Evolutionary conservation across 2,113 vertebrate species (phyloP), one percentile per base, ranked within the genome.

Genomic region (Anas platyrhynchos): DNA sequence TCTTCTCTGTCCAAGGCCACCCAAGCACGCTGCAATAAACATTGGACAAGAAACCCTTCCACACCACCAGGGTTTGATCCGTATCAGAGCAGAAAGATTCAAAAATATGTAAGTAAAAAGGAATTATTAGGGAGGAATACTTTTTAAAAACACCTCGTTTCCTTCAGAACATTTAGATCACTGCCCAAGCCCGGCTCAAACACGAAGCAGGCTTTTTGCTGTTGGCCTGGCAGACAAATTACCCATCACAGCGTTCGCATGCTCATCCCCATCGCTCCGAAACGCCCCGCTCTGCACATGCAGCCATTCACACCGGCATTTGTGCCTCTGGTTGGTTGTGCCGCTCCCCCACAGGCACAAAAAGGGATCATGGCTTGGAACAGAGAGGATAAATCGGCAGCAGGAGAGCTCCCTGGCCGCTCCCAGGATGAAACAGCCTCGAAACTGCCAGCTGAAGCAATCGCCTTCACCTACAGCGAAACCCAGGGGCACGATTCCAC

Each of bases 71-170:
- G 52, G 7, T 25, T 38, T 62, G 44, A 58, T 3, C 91, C 80
- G 0, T 1, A 17, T 5, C 61, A 59, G 69, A 81, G 44, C 11
- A 38, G 0, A 6, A 54, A 36, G 34, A 71, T 15, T 11, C 58
- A 34, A 23, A 36, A 65, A 34, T 4, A 52, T 13, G 5, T 31
- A 6, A 54, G 26, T 2, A 34, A 65, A 41, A 62, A 36, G 11
- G 50, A 63, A 79, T 59, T 65, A 16, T 74, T 2, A 8, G 0
- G 25, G 26, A 74, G 58, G n/a, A 78, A 71, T 17, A 6, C 17
- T 3, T 11, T 3, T 50, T 8, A 0, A 3, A 69, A 46, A 18
- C 0, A 3, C 2, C 29, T 84, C 25, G 3, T 38, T 62, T 21
- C 56, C 59, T 58, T 52, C 73, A 25, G 27, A 14, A 23, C 86